phyloP scores from a whole-genome alignment of 1,140 invertebrate genomes.

The Drosophila bocqueti region DNA sequence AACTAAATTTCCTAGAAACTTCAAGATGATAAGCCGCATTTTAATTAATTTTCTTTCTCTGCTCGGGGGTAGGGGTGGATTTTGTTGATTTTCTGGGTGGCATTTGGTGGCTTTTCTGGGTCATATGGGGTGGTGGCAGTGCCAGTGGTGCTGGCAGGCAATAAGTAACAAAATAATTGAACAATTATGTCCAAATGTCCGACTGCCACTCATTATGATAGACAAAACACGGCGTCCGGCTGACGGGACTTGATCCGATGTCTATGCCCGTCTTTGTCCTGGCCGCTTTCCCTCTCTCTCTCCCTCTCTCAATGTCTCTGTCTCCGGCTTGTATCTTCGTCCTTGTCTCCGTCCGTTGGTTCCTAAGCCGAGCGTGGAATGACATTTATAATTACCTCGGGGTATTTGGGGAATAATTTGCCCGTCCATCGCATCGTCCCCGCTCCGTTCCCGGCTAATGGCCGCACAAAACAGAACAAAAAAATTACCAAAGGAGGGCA shows the following conservation, averaged over 20 bases:
- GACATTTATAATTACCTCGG: constrained; percentile 84
- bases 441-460: constrained; percentile 54
- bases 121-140: neutral
- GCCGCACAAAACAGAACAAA: constrained; percentile 31
- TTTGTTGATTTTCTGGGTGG: constrained; percentile 3
- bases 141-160: constrained; percentile 33
- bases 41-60: constrained; percentile 20
- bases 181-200: constrained; percentile 85
- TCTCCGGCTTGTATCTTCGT: constrained; percentile 6
- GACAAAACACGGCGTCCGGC: constrained; percentile 69
- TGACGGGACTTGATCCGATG: constrained; percentile 34
- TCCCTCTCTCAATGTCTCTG: neutral
- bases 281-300: neutral
- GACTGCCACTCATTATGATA: constrained; percentile 84
- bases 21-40: too few relatives aligned
- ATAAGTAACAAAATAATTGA: constrained; percentile 84
- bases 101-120: constrained; percentile 1
- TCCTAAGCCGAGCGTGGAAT: constrained; percentile 56
- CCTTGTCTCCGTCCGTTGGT: constrained; percentile 26
- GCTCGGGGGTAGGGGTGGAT: neutral
- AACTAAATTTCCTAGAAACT: neutral
- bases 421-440: constrained; percentile 56
- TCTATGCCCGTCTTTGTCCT: constrained; percentile 24
- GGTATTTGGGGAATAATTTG: constrained; percentile 83
- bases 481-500: constrained; percentile 3